Conservation (phyloP, 2,113 vertebrate species). For the Neolamprologus falcicula region DNA sequence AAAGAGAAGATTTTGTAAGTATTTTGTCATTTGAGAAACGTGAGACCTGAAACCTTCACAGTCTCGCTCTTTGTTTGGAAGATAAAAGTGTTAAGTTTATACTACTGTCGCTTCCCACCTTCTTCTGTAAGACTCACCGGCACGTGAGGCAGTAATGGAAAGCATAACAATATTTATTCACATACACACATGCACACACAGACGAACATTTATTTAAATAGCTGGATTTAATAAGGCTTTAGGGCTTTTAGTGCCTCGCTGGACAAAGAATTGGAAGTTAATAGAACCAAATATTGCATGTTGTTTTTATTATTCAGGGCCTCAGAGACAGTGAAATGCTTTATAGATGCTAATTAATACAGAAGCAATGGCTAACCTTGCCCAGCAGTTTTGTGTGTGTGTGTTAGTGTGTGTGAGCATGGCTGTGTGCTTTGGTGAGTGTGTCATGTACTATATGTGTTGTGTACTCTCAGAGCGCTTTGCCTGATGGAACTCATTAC, state of each 20-base stretch:
- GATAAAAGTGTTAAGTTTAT: background rate
- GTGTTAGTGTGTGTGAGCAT: background rate
- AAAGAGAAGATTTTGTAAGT: background rate
- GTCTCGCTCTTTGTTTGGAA: background rate
- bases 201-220: background rate
- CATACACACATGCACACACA: background rate
- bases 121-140: background rate
- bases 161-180: background rate
- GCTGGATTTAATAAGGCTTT: background rate
- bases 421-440: background rate
- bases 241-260: background rate
- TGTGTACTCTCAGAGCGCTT: conserved; percentile 26
- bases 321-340: conserved; percentile 18
- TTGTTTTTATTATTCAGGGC: conserved; percentile 41
- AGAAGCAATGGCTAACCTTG: conserved; percentile 31
- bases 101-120: background rate
- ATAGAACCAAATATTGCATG: background rate
- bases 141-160: background rate
- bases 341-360: conserved; percentile 56
- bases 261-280: background rate
- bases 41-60: background rate
- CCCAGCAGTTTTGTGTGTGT: background rate
- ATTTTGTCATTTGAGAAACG: background rate
- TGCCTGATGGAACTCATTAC: conserved; percentile 54
- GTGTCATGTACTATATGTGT: background rate